phyloP scores from a whole-genome alignment of 2,888 invertebrate genomes.

The Drosophila hamatofila region DNA sequence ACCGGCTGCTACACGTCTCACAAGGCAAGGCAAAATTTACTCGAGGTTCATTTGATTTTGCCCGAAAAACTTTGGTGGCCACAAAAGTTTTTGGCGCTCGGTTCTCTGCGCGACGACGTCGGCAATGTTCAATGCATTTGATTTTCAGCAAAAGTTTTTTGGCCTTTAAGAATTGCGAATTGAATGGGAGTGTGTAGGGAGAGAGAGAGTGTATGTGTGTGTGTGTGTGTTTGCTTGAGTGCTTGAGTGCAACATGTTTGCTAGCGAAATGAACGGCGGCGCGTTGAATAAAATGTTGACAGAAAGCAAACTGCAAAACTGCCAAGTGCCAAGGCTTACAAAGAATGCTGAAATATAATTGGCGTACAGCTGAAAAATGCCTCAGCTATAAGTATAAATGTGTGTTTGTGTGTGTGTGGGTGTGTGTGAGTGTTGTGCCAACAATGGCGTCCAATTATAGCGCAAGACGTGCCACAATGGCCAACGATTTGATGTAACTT shows the following conservation, averaged over 20 bases:
- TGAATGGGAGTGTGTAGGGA: conserved; percentile 23
- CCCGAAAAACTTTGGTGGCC: conserved; percentile 78
- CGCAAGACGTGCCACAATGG: conserved; percentile 58
- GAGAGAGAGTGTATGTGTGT: conserved; percentile 3
- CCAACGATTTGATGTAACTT: conserved; percentile 58
- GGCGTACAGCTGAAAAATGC: conserved; percentile 56
- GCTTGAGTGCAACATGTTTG: conserved; percentile 74
- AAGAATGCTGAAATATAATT: conserved; percentile 77
- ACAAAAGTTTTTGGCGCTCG: conserved; percentile 69
- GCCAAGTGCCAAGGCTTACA: conserved; percentile 60
- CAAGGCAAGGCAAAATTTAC: conserved; percentile 72
- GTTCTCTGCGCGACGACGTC: conserved; percentile 31
- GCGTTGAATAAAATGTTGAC: conserved; percentile 76
- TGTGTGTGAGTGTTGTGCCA: conserved; percentile 46
- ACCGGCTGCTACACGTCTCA: conserved; percentile 17
- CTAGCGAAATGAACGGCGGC: conserved; percentile 60
- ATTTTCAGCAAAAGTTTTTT: conserved; percentile 64
- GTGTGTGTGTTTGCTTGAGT: conserved; percentile 43
- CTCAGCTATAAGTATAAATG: conserved; percentile 12
- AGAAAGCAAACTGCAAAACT: conserved; percentile 73
- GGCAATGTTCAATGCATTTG: conserved; percentile 74
- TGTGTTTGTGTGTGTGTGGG: conserved; percentile 21
- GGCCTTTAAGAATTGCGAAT: conserved; percentile 57
- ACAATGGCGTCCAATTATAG: conserved; percentile 74
- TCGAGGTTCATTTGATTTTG: conserved; percentile 76